Evolutionary conservation across 2,113 vertebrate species (phyloP), one percentile per base, ranked within the genome.

Genomic region (Ciconia boyciana): DNA sequence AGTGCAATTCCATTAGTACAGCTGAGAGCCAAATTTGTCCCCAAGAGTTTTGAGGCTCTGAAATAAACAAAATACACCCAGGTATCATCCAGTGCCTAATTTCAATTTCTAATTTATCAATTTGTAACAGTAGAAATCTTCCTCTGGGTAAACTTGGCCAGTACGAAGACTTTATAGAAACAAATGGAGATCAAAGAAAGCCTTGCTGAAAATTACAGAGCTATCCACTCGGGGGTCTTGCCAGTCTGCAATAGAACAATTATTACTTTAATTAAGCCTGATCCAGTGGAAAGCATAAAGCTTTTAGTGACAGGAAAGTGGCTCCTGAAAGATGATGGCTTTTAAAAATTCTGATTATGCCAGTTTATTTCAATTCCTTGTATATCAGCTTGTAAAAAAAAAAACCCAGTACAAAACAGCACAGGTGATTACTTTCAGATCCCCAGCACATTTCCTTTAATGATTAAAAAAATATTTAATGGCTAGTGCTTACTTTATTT

Each of bases 101-200:
- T 96, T 93, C 55, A 86, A 90, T 94, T 95, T 92, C 83, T 92
- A 89, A 83, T 78, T 95, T 60, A 81, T 80, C 76, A 78, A 90
- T 96, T 90, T 95, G 75, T 70, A 93, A 83, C 64, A 89, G 68
- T 3, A 92, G 55, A 95, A 94, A 87, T 62, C 76, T 81, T 89
- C 93, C 90, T 94, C 68, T 74, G 82, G 79, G 79, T 93, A 93
- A 92, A 89, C 71, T 49, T 83, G 90, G 75, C 71, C 85, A 84
- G 79, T 66, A n/a, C 0, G 4, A 94, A 89, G 78, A 95, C 75
- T 95, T 90, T 41, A 86, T 43, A 96, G 71, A 86, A 94, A 87
- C 39, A 93, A 97, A 95, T 25, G 51, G 72, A 94, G 85, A 96
- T 93, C 96, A 96, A 96, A 96, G 85, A 86, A 96, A 93, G 55